Percentiles rank a stretch among this genome's conserved stretches.
Evolutionary conservation across 2,113 vertebrate species (phyloP).

Genomic region (Cygnus atratus): DNA sequence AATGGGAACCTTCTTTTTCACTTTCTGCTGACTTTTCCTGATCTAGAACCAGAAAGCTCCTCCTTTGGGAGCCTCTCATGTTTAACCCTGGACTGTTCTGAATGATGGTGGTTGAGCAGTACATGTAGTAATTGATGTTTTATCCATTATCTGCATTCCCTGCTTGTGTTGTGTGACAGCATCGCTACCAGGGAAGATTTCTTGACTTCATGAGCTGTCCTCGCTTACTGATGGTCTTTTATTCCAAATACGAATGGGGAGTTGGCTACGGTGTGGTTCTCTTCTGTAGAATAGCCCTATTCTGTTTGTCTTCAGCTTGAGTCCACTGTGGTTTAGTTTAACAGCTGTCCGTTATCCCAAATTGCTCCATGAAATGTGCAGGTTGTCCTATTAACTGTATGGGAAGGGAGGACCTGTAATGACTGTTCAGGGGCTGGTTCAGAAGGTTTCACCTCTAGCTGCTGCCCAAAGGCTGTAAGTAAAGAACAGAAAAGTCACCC

Average conservation of each 20-base stretch:
- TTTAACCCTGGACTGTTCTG: background rate
- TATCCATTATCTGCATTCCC: background rate
- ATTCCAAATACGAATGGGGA: background rate
- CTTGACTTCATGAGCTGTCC: background rate
- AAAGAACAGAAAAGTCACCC: background rate
- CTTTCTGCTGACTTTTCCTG: background rate
- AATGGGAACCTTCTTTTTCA: background rate
- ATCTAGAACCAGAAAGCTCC: background rate
- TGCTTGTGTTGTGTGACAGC: background rate
- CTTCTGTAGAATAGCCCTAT: background rate
- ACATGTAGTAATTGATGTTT: background rate
- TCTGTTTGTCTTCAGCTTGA: background rate
- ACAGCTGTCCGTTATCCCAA: background rate
- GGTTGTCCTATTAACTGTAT: background rate
- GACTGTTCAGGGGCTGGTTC: background rate
- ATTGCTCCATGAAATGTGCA: background rate
- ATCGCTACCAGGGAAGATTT: background rate
- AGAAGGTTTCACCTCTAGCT: background rate
- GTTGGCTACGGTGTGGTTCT: background rate
- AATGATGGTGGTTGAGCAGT: background rate
- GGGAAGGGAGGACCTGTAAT: background rate
- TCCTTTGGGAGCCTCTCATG: background rate
- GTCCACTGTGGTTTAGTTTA: background rate
- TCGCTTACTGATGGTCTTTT: background rate
- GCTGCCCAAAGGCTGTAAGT: background rate